Conservation (phyloP, 1,140 invertebrate species). For the Triops longicaudatus region DNA sequence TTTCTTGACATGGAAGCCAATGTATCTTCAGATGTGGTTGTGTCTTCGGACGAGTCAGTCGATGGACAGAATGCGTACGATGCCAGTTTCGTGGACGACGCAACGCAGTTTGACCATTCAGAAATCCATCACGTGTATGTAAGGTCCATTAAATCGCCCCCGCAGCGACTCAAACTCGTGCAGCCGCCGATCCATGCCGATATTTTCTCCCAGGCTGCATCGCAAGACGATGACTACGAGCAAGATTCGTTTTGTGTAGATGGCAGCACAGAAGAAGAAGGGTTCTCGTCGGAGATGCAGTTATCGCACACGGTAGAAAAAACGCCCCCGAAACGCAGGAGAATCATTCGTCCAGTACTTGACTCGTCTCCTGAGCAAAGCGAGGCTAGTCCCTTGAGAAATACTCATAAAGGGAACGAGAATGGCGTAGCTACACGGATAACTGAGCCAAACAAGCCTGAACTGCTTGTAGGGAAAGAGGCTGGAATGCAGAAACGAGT, state of each 20-base stretch:
- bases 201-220: constrained; percentile 21
- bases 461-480: too few relatives aligned
- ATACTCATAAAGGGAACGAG: background rate
- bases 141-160: constrained; percentile 20
- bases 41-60: constrained; percentile 10
- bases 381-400: background rate
- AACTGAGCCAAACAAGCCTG: background rate
- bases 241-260: constrained; percentile 26
- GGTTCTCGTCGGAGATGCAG: background rate
- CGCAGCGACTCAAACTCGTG: background rate
- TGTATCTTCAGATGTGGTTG: constrained; percentile 21
- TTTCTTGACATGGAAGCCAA: constrained; percentile 24
- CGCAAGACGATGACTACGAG: constrained; percentile 24
- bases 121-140: constrained; percentile 19
- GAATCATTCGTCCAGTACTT: background rate
- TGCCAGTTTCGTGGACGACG: constrained; percentile 25
- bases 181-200: constrained; percentile 18
- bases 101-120: background rate
- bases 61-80: constrained; percentile 19
- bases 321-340: background rate
- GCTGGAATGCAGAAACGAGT: background rate
- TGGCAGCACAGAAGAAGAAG: constrained; percentile 16
- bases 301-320: background rate
- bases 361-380: background rate
- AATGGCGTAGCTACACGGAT: background rate